phyloP scores from a whole-genome alignment of 1,140 invertebrate species.

The Nylanderia fulva region DNA sequence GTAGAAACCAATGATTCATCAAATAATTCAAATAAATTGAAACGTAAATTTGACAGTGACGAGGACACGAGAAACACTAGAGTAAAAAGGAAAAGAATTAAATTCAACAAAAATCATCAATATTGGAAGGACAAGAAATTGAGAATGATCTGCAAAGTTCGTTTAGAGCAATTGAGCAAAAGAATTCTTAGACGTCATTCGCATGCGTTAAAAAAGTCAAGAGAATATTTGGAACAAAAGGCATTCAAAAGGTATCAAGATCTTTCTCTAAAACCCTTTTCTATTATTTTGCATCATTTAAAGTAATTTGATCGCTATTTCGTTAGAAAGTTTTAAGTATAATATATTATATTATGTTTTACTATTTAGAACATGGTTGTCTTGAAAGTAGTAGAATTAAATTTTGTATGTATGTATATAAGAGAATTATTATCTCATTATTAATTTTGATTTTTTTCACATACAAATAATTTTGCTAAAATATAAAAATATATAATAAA shows the following conservation, averaged over 20 bases:
- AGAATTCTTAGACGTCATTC: slow-evolving; percentile 69
- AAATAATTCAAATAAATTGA: not conserved
- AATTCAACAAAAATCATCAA: slow-evolving; percentile 61
- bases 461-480: too few species aligned
- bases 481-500: too few species aligned
- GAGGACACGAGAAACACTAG: not conserved
- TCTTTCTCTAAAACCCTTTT: slow-evolving; percentile 34
- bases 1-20: not conserved
- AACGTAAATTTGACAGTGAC: not conserved
- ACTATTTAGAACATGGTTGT: not conserved
- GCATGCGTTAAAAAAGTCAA: slow-evolving; percentile 74
- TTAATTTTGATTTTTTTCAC: too few species aligned
- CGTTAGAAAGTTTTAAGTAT: not conserved
- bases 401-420: not conserved
- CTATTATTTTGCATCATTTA: slow-evolving; percentile 19
- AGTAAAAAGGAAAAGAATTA: slow-evolving; percentile 32
- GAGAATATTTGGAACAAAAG: slow-evolving; percentile 75
- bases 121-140: slow-evolving; percentile 74
- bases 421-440: too few species aligned
- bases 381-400: not conserved
- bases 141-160: slow-evolving; percentile 66
- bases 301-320: slow-evolving; percentile 15
- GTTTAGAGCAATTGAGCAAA: slow-evolving; percentile 68
- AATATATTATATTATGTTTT: not conserved
- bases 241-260: slow-evolving; percentile 77